These are phyloP conservation scores for Neoarius graeffei DNA, from an alignment of 2,113 vertebrate species.

Conservation along the genomic window DNA sequence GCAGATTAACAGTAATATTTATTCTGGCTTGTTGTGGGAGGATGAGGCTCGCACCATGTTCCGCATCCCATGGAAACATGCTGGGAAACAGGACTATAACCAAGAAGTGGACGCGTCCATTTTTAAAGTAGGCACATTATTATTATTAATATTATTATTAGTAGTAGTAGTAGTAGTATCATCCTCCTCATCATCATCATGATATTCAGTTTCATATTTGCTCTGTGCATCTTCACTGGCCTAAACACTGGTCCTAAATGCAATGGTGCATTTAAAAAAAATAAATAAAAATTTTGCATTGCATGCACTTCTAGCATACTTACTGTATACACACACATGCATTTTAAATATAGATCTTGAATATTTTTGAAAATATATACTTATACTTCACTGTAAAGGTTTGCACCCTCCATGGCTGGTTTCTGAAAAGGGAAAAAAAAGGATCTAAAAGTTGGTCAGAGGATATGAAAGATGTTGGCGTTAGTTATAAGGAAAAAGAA, in stretches of 20 bases:
- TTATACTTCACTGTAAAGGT: too few species aligned
- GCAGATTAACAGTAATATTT: constrained; percentile 88
- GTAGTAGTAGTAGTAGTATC: too few species aligned
- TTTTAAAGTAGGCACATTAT: constrained; percentile 82
- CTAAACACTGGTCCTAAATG: background rate
- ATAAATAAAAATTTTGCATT: background rate
- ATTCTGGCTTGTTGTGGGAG: constrained; percentile 91
- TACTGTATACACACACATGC: too few species aligned
- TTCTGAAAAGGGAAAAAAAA: background rate
- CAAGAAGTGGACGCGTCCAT: constrained; percentile 97
- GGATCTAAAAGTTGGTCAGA: background rate
- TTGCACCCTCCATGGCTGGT: background rate
- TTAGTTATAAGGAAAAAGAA: background rate
- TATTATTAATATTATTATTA: background rate
- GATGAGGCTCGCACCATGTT: constrained; percentile 88
- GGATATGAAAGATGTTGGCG: background rate
- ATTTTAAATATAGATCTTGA: background rate
- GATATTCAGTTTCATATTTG: background rate
- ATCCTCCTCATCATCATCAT: background rate
- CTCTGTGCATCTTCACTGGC: background rate
- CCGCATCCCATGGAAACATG: constrained; percentile 98
- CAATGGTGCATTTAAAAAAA: background rate
- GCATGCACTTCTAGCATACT: background rate
- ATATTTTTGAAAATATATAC: background rate
- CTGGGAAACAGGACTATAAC: constrained; percentile 97